A percentile compares a stretch with the other conserved stretches of the same genome.
Evolutionary conservation across 37 sponge, comb jelly and placozoan genomes (phyloP).

Genomic region (Crambe crambe): DNA sequence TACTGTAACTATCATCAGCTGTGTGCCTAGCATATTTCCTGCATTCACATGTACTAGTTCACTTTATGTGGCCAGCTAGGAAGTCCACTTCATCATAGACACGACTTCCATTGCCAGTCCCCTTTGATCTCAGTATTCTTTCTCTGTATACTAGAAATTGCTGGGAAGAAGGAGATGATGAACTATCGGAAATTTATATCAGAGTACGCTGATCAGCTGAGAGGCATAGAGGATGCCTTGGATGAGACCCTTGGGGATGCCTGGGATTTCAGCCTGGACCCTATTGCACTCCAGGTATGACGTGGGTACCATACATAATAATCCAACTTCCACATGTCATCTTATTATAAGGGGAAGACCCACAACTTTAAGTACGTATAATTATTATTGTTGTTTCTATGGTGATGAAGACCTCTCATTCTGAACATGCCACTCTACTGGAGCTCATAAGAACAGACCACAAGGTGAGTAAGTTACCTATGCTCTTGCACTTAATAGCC

Average conservation of each 20-base stretch:
- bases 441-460: constrained; percentile 91
- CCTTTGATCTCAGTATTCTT: too few relatives aligned
- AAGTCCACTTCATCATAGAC: too few relatives aligned
- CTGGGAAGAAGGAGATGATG: constrained; percentile 69
- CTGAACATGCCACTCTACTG: constrained; percentile 80
- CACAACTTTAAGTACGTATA: too few relatives aligned
- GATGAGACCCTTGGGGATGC: constrained; percentile 77
- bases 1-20: too few relatives aligned
- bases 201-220: constrained; percentile 76
- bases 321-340: background rate
- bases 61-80: too few relatives aligned
- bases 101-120: too few relatives aligned
- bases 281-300: constrained; percentile 76
- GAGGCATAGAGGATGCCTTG: constrained; percentile 75
- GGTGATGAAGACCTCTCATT: constrained; percentile 55
- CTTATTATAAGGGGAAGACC: too few relatives aligned
- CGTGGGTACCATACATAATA: background rate
- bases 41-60: too few relatives aligned
- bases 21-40: too few relatives aligned
- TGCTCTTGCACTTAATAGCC: background rate
- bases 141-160: constrained; percentile 44
- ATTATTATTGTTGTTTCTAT: background rate
- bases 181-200: constrained; percentile 69
- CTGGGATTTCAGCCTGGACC: constrained; percentile 92
- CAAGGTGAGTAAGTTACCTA: constrained; percentile 74